Base-by-base conservation (phyloP, 2,113 vertebrate species). In the Brachirus orientalis region DNA sequence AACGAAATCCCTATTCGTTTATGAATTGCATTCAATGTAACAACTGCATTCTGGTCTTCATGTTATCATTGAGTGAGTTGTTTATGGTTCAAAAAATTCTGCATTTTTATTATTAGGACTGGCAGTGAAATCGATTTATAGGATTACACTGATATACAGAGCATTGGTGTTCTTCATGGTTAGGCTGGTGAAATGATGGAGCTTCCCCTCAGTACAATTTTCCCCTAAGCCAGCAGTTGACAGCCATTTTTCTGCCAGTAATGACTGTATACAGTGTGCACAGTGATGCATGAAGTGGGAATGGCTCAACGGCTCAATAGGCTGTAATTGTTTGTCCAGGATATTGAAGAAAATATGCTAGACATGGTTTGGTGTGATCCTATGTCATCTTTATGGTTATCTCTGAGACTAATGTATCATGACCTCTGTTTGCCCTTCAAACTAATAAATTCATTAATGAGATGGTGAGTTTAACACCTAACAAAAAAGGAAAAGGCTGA, bases 11-110 rank as follows among this genome's bases (percentile, higher is more conserved):
- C 43, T 76, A 66, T 88, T 91, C 85, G 80, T 82, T 55, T 77
- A 82, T 89, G 71, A 80, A 89, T 85, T 86, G 81, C 81, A 79
- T 77, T 57, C 75, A 86, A n/a, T 90, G 69, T 83, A 91, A 83
- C 86, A 88, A 90, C 86, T 89, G 81, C 55, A 0, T 86, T 67
- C 47, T n/a, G 2, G 35, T 63, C 33, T 56, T 63, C 1, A 48
- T 60, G 22, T 72, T 57, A 53, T 54, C 14, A 22, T 37, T 2
- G 47, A 19, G 19, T 28, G 35, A 55, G 52, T 37, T 55, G 57
- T 57, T 17, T 9, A 28, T 22, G 2, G 11, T 8, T 16, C 18
- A 62, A 43, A 6, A 19, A 19, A 51, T 52, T 46, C 7, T 17
- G 40, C 36, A 40, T 3, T 28, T 28, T 55, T 14, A 38, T 8